Evolutionary conservation across 2,113 vertebrate species (phyloP).

Genomic region (Panurus biarmicus): DNA sequence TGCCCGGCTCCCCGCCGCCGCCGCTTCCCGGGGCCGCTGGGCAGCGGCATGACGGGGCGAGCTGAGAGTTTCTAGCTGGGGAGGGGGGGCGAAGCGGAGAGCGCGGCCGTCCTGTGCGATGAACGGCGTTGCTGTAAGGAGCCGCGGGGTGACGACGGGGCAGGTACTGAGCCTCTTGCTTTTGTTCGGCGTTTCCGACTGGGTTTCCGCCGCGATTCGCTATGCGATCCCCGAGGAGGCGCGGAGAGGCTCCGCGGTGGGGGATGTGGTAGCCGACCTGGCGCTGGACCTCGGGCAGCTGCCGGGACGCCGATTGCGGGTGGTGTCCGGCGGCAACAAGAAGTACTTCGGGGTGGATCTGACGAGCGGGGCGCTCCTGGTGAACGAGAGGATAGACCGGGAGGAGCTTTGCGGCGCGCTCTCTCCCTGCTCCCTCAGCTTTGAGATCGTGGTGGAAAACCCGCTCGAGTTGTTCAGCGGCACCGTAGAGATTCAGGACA

Average conservation of each 20-base stretch:
- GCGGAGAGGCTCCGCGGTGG: conserved; percentile 70
- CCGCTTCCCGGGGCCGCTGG: conserved; percentile 59
- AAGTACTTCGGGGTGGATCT: conserved; percentile 75
- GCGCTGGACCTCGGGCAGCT: conserved; percentile 66
- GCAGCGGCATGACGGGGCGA: conserved; percentile 26
- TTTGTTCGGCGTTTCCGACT: conserved; percentile 57
- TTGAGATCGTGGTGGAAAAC: conserved; percentile 76
- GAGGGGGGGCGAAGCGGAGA: background rate
- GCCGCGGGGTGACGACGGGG: conserved; percentile 65
- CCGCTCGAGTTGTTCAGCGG: conserved; percentile 76
- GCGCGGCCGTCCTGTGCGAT: conserved; percentile 64
- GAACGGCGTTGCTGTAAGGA: conserved; percentile 66
- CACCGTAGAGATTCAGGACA: conserved; percentile 75
- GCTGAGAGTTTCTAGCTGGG: conserved; percentile 47
- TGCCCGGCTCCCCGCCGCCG: conserved; percentile 48
- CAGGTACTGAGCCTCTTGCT: conserved; percentile 70
- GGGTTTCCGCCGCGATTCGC: conserved; percentile 65
- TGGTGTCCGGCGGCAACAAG: conserved; percentile 67
- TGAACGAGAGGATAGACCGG: conserved; percentile 77
- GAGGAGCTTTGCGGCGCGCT: conserved; percentile 75
- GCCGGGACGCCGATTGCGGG: conserved; percentile 58
- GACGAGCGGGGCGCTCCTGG: conserved; percentile 71
- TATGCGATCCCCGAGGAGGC: conserved; percentile 77
- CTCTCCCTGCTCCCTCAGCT: conserved; percentile 72
- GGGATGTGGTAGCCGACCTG: conserved; percentile 73